Evolutionary conservation across 1,140 invertebrate species (phyloP), one percentile per base, ranked within the genome.

Genomic region (Drosophila willistoni): DNA sequence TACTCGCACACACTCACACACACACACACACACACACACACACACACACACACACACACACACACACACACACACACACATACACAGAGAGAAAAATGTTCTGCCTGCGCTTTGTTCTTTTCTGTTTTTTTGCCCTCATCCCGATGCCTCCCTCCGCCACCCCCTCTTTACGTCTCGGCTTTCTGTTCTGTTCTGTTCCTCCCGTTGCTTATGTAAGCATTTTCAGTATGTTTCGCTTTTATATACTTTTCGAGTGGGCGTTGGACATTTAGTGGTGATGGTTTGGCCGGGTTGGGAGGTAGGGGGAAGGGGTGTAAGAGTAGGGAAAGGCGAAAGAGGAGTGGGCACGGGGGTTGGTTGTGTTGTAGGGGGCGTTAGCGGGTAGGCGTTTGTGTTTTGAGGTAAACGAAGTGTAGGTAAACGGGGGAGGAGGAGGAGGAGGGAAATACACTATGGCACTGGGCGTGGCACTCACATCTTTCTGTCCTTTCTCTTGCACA

Each of bases 161-260:
- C 51, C 19, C 33, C 39, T 10, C 2, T 25, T 47, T 47, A 47
- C 64, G 33, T 60, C n/a, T 39, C 39, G 64, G 56, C 34, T 73
- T 63, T 66, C 55, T 29, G 29, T 71, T 56, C 65, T 72, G 69
- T 64, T 59, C 65, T 66, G 64, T 22, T 51, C 19, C 10, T 22
- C 17, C 17, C 44, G 17, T 51, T 77, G 81, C 81, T 85, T 85
- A 85, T 85, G 81, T 85, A 86, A 85, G 81, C 78, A 85, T 81
- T 81, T 85, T 81, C 82, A 86, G 81, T 82, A 81, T 86, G 81
- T 85, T 85, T 85, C 82, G 75, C 74, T 79, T 85, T 85, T 86
- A 85, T 85, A 85, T 85, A 81, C 81, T 85, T 51, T 51, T 76
- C 44, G 67, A 74, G 80, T 82, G 80, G 71, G 68, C 64, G 71